Percentiles rank a stretch among this genome's conserved stretches.
Evolutionary conservation across 2,797 vertebrate genomes (phyloP).

Genomic region (Rhinophrynus dorsalis): DNA sequence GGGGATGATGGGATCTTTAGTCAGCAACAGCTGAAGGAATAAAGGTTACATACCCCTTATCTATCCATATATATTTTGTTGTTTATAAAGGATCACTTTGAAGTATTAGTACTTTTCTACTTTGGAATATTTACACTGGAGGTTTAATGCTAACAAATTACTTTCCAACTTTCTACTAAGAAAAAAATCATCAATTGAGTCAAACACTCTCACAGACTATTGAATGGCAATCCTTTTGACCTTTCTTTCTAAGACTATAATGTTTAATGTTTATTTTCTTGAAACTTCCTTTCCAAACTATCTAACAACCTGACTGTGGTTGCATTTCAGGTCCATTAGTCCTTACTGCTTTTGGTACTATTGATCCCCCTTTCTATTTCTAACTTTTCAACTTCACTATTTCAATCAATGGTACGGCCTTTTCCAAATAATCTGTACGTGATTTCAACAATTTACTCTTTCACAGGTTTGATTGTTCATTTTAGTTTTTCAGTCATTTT

Average conservation of each 20-base stretch:
- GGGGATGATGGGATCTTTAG: no score
- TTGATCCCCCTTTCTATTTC: conserved; percentile 20
- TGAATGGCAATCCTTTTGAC: conserved; percentile 6
- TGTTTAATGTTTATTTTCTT: conserved; percentile 3
- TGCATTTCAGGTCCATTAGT: conserved; percentile 20
- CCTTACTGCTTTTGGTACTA: conserved; percentile 3
- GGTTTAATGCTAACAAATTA: no score
- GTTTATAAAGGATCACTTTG: no score
- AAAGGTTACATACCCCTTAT: no score
- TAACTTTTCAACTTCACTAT: conserved; percentile 10
- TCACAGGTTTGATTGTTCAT: not conserved
- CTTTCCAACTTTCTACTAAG: not conserved
- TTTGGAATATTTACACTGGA: no score
- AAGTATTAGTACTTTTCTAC: no score
- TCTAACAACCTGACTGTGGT: not conserved
- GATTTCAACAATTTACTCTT: not conserved
- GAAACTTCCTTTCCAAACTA: conserved; percentile 8
- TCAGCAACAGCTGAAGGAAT: no score
- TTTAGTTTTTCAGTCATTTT: no score
- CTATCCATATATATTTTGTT: no score
- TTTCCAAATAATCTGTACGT: not conserved
- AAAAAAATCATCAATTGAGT: not conserved
- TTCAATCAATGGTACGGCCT: not conserved
- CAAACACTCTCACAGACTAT: conserved; percentile 1
- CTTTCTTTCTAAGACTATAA: conserved; percentile 18